Conservation (phyloP, 1,140 invertebrate genomes). For the Platyscapa corneri region DNA sequence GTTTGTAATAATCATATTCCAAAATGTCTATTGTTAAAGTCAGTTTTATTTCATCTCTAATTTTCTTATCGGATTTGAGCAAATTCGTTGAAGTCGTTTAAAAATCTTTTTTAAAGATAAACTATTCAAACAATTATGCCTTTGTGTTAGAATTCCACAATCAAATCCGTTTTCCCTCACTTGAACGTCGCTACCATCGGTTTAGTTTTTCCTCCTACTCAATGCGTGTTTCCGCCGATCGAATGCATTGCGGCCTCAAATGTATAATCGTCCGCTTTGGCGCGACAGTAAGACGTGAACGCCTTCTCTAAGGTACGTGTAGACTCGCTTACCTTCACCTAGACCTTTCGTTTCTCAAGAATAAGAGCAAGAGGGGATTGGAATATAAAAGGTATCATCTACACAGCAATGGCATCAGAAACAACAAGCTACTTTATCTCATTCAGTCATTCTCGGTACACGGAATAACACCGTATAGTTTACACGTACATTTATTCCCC, state of each 20-base stretch:
- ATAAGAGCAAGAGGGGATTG: constrained; percentile 66
- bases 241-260: constrained; percentile 18
- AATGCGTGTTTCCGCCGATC: not conserved
- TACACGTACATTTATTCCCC: not conserved
- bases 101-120: not conserved
- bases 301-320: constrained; percentile 36
- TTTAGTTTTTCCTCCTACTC: constrained; percentile 12
- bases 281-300: constrained; percentile 23
- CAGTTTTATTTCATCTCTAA: not conserved
- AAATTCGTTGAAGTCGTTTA: not conserved
- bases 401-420: constrained; percentile 69
- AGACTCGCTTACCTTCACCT: constrained; percentile 72
- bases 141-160: not conserved
- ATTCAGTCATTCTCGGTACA: constrained; percentile 55
- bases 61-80: not conserved
- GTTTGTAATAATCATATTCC: not conserved
- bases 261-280: not conserved
- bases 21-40: not conserved
- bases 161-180: not conserved
- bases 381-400: constrained; percentile 73
- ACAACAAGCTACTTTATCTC: constrained; percentile 64
- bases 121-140: not conserved
- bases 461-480: constrained; percentile 36
- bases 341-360: constrained; percentile 72
- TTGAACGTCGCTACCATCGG: not conserved